A percentile compares a stretch with the other conserved stretches of the same genome.
phyloP scores from a whole-genome alignment of 1,140 invertebrate species.

The Zaprionus ghesquierei region DNA sequence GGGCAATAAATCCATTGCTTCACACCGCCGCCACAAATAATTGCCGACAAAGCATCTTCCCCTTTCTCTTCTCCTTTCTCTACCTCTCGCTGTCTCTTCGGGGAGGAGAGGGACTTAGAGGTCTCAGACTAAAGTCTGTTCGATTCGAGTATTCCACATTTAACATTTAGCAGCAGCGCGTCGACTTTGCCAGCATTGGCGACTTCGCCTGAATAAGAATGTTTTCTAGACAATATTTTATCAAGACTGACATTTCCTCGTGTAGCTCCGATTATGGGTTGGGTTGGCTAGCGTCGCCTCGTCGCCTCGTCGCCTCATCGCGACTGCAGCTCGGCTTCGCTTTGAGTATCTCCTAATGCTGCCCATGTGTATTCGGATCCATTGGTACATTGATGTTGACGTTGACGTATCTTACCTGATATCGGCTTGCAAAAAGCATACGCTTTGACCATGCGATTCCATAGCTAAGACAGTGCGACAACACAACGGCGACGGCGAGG shows the following conservation, averaged over 20 bases:
- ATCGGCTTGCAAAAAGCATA: slow-evolving; percentile 60
- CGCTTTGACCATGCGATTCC: slow-evolving; percentile 33
- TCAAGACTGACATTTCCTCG: slow-evolving; percentile 70
- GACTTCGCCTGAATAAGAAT: slow-evolving; percentile 56
- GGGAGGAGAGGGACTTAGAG: slow-evolving; percentile 14
- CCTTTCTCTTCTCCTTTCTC: slow-evolving; percentile 6
- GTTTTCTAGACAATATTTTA: slow-evolving; percentile 72
- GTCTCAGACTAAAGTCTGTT: slow-evolving; percentile 24
- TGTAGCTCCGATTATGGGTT: slow-evolving; percentile 65
- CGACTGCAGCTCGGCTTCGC: slow-evolving; percentile 17
- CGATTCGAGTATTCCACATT: slow-evolving; percentile 24
- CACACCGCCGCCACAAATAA: slow-evolving; percentile 66
- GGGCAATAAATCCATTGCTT: slow-evolving; percentile 70
- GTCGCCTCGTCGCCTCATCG: slow-evolving; percentile 32
- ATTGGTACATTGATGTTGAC: slow-evolving; percentile 68
- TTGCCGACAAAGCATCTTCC: slow-evolving; percentile 65
- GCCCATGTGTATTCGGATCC: slow-evolving; percentile 52
- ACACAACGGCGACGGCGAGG: neutral
- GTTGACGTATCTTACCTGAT: slow-evolving; percentile 64
- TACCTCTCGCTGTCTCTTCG: neutral
- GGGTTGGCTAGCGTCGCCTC: neutral
- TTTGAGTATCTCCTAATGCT: slow-evolving; percentile 47
- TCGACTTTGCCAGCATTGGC: slow-evolving; percentile 17
- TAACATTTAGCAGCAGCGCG: slow-evolving; percentile 16
- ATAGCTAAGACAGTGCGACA: slow-evolving; percentile 25